Evolutionary conservation across 1,140 invertebrate species (phyloP).

Genomic region (Anastrepha obliqua): DNA sequence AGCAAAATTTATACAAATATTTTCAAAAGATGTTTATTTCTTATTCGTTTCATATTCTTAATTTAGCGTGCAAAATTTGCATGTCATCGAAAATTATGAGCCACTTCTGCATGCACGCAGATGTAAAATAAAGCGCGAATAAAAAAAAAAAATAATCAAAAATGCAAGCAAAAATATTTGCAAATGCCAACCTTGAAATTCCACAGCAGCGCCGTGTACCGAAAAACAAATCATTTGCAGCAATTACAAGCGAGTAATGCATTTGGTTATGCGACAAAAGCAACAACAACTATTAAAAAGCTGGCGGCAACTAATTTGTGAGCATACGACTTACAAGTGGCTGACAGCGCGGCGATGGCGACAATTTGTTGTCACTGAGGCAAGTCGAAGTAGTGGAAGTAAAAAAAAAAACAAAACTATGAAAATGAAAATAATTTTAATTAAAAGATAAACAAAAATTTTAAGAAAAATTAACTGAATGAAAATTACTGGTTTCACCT

Average conservation of each 20-base stretch:
- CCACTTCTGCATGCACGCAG: background rate
- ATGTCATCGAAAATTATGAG: background rate
- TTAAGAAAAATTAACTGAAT: background rate
- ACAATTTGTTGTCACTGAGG: constrained; percentile 47
- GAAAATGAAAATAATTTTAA: background rate
- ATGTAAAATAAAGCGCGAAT: background rate
- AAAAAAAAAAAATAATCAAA: constrained; percentile 6
- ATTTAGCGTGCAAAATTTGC: background rate
- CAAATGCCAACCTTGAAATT: constrained; percentile 42
- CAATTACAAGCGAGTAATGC: background rate
- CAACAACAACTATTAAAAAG: background rate
- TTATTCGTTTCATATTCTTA: background rate
- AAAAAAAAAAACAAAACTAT: background rate
- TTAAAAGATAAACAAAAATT: background rate
- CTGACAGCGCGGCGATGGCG: constrained; percentile 38
- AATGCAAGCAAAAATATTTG: constrained; percentile 29
- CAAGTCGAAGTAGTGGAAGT: background rate
- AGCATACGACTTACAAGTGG: background rate
- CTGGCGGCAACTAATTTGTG: constrained; percentile 33
- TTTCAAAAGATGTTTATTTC: background rate
- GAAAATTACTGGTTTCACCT: too few species aligned
- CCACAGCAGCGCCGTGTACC: background rate
- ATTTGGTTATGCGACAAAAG: background rate
- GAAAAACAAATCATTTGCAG: background rate
- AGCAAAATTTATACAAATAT: background rate